Evolutionary conservation across 2,888 invertebrate genomes (phyloP).

Genomic region (Dryomyza anilis): DNA sequence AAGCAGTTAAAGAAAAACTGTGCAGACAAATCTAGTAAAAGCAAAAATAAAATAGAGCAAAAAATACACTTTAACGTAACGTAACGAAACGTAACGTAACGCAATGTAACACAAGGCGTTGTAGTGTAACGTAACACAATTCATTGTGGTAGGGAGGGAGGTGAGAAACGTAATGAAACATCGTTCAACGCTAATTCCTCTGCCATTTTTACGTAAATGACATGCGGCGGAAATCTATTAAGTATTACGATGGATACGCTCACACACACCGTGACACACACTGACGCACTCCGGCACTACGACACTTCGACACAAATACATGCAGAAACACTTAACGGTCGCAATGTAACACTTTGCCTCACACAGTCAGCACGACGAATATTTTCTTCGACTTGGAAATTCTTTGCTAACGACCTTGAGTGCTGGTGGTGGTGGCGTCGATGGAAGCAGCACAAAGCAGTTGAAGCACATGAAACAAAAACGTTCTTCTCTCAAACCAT

Average conservation of each 20-base stretch:
- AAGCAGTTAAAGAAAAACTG: background rate
- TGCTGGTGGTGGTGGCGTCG: no score
- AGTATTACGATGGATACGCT: conserved; percentile 6
- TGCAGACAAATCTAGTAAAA: background rate
- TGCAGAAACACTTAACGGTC: background rate
- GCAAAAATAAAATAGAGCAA: background rate
- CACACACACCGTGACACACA: background rate
- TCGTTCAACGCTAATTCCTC: conserved; percentile 18
- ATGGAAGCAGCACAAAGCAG: no score
- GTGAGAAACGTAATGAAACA: conserved; percentile 14
- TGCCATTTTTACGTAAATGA: conserved; percentile 16
- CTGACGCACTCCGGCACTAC: background rate
- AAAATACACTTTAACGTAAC: no score
- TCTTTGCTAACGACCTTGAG: background rate
- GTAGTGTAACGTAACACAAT: no score
- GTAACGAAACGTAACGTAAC: no score
- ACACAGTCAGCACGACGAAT: no score
- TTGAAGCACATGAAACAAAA: no score
- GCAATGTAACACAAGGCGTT: no score
- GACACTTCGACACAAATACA: background rate
- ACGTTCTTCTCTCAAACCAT: no score
- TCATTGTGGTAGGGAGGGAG: background rate
- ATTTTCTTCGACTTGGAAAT: no score
- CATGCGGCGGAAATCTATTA: conserved; percentile 23
- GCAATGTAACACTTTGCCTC: no score